Evolutionary conservation across 2,797 vertebrate genomes (phyloP), one percentile per base, ranked within the genome.

Genomic region (Tokudaia muenninki): DNA sequence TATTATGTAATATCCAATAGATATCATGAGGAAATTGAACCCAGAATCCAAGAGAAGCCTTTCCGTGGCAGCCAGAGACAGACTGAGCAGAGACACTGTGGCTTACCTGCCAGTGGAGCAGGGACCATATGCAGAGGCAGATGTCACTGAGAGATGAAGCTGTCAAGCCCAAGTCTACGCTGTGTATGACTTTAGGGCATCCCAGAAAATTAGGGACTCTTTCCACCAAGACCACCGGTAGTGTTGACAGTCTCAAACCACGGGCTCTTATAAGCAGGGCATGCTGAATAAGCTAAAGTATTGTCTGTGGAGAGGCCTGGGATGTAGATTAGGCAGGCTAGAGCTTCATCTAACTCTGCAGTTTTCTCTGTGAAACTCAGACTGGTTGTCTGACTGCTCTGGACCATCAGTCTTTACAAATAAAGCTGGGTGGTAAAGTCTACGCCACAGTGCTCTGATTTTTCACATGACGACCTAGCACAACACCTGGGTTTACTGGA

Each of bases 121-220:
- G 44, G 17, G 37, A 81, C 52, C 44, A 50, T 34, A 52, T 50
- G 19, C n/a, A 75, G 47, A 87, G 59, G 55, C 81, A 78, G 50
- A 65, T 78, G 79, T 92, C 86, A 50, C 70, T 87, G 77, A 70
- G 72, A 94, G 91, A 95, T 65, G 41, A 92, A 72, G 26, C 21
- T 83, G 55, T 92, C 63, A 90, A 82, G 72, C 11, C 47, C 52
- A 31, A 70, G 3, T 82, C 63, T 65, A 89, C 89, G 89, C 8
- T 79, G 41, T 26, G 21, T 87, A 81, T 94, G 84, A 90, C 72
- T 88, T 92, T 13, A 94, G 26, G n/a, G 31, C 65, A 94, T 34
- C 94, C 41, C 17, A 93, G 65, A 88, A 96, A 81, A 88, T 84
- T 19, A 95, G 1, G 16, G 13, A 57, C 21, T 21, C 34, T 91